Conservation (phyloP, 2,797 vertebrate species). For the Coregonus suidteri region DNA sequence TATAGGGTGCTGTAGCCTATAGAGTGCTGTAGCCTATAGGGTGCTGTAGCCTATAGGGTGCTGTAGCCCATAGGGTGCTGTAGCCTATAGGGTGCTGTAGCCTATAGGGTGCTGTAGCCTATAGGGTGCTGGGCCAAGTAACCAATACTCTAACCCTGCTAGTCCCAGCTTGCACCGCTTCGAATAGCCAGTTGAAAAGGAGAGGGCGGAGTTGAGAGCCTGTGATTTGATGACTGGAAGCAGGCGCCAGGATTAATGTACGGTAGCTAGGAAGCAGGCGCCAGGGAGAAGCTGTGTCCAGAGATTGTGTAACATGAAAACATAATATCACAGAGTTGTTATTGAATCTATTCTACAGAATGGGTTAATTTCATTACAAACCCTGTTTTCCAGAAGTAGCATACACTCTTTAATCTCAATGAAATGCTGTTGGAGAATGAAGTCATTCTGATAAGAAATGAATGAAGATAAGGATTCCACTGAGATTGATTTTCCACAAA, state of each 20-base stretch:
- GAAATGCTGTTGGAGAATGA: conserved; percentile 31
- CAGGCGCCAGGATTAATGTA: conserved; percentile 94
- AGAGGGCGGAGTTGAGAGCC: conserved; percentile 70
- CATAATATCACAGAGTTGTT: conserved; percentile 64
- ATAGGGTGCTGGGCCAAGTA: conserved; percentile 35
- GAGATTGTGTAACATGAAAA: conserved; percentile 71
- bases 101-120: background rate
- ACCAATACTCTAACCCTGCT: conserved; percentile 56
- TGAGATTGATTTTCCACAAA: conserved; percentile 56
- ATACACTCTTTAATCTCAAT: conserved; percentile 55
- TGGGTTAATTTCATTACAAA: conserved; percentile 59
- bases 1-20: too few relatives aligned
- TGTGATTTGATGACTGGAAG: conserved; percentile 83
- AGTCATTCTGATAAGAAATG: conserved; percentile 49
- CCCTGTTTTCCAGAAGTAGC: conserved; percentile 48
- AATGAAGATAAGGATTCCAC: conserved; percentile 56
- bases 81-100: background rate
- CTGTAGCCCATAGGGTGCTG: background rate
- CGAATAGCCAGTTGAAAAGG: conserved; percentile 70
- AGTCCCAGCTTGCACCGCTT: conserved; percentile 64
- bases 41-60: too few relatives aligned
- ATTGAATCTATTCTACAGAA: conserved; percentile 59
- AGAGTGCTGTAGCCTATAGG: too few relatives aligned
- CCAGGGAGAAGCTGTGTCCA: conserved; percentile 65
- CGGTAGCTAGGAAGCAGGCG: conserved; percentile 78